These are phyloP conservation scores for Molorchus minor DNA, from an alignment of 2,888 invertebrate genomes.

Conservation along the genomic window DNA sequence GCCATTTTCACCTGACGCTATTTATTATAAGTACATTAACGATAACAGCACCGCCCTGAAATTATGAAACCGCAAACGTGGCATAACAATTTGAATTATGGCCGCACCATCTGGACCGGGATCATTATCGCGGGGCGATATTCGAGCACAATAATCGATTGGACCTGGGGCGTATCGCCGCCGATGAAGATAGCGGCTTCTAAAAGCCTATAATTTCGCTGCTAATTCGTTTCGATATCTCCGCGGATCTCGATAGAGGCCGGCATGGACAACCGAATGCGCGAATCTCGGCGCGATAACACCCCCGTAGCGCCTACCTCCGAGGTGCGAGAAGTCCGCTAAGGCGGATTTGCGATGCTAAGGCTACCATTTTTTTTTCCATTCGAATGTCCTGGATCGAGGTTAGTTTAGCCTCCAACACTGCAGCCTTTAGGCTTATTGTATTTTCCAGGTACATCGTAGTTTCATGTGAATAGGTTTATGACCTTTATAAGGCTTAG, in stretches of 20 bases:
- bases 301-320: neutral
- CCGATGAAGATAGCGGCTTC: conserved; percentile 63
- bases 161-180: conserved; percentile 59
- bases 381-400: neutral
- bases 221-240: conserved; percentile 64
- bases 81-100: conserved; percentile 61
- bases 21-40: conserved; percentile 53
- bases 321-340: neutral
- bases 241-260: conserved; percentile 55
- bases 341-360: neutral
- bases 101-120: conserved; percentile 56
- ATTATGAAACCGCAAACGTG: conserved; percentile 59
- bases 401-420: neutral
- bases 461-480: too few species aligned
- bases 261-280: conserved; percentile 35
- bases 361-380: neutral
- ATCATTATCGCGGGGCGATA: conserved; percentile 58
- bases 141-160: conserved; percentile 62
- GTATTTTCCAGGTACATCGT: too few species aligned
- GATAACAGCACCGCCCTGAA: conserved; percentile 56
- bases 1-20: conserved; percentile 43
- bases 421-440: too few species aligned
- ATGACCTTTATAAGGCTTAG: too few species aligned
- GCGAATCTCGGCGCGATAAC: conserved; percentile 38
- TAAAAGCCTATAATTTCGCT: conserved; percentile 63